A percentile compares a stretch with the other conserved stretches of the same genome.
Conservation (phyloP, 2,113 vertebrate species). For the Coregonus clupeaformis region DNA sequence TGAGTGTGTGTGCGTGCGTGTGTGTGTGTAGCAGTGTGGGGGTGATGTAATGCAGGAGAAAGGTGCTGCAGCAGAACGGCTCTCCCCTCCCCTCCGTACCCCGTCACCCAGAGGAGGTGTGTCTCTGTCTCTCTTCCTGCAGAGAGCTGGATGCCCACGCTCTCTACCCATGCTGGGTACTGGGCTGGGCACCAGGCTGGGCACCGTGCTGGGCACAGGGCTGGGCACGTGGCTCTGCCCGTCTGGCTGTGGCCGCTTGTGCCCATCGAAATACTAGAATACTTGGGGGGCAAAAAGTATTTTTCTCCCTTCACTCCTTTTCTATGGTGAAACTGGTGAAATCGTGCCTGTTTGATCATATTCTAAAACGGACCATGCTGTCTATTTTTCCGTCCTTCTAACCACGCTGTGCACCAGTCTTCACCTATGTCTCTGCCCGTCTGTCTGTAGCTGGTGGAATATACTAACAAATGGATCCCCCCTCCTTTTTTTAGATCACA, state of each 20-base stretch:
- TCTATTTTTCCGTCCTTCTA: neutral
- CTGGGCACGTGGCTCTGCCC: neutral
- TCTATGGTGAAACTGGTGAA: no score
- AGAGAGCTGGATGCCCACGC: conserved; percentile 59
- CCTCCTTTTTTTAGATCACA: neutral
- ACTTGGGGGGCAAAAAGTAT: no score
- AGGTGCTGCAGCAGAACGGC: conserved; percentile 64
- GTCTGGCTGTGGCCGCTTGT: neutral
- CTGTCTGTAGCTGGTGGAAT: neutral
- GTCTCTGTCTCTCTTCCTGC: conserved; percentile 64
- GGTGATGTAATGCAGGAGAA: conserved; percentile 54
- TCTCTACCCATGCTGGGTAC: conserved; percentile 43
- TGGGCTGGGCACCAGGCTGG: neutral
- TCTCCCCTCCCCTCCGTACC: conserved; percentile 2
- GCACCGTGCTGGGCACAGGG: conserved; percentile 27
- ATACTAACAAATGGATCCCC: neutral
- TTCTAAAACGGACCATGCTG: no score
- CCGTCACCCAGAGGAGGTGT: conserved; percentile 58
- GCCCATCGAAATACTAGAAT: no score
- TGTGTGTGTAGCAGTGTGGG: neutral
- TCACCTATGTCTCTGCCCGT: neutral
- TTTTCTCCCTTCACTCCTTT: no score
- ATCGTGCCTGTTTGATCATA: no score
- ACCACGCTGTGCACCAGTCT: conserved; percentile 42
- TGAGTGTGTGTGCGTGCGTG: conserved; percentile 24